Evolutionary conservation across 2,797 vertebrate species (phyloP), one percentile per base, ranked within the genome.

Genomic region (Stomatorhinus walkeri): DNA sequence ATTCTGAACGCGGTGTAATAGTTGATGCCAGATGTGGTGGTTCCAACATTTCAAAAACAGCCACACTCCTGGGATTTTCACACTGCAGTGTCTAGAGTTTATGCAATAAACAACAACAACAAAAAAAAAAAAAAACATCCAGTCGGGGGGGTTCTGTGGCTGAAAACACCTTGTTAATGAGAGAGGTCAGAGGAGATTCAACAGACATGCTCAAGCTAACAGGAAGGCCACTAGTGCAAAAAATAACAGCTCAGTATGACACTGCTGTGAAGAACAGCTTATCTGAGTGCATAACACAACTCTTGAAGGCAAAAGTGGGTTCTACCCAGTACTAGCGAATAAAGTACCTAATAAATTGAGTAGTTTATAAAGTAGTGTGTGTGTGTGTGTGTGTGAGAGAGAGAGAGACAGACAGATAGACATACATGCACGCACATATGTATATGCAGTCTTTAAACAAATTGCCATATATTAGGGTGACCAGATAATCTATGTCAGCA

Each of bases 141-240:
- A 81, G 76, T 81, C 40, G 76, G 36, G 19, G 76, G 40, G 3
- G 40, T 46, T 81, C 76, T 81, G 76, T 81, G 76, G 40, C 36
- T 10, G 40, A 81, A 81, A 81, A 81, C 36, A 81, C 76, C 76
- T 81, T 81, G 40, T 46, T 81, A 81, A 81, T 81, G 76, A 81
- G 40, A 81, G 76, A 81, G 76, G 76, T 81, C 76, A 81, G 76
- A 81, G 76, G 76, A 81, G 76, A 43, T 14, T 79, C 16, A 6
- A 19, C 10, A 46, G 72, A 79, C 36, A 40, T 46, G 19, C 19
- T 81, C 16, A 46, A 81, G 40, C 76, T 46, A 81, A 79, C 72
- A 81, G 76, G 12, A 72, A 36, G 32, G 76, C 76, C 76, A 9
- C 1, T 8, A 81, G 76, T 81, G 76, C 76, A 72, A 81, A 81